Percentiles rank a stretch among this genome's conserved stretches.
phyloP scores from a whole-genome alignment of 2,113 vertebrate genomes.

The Trematocara marginatum region DNA sequence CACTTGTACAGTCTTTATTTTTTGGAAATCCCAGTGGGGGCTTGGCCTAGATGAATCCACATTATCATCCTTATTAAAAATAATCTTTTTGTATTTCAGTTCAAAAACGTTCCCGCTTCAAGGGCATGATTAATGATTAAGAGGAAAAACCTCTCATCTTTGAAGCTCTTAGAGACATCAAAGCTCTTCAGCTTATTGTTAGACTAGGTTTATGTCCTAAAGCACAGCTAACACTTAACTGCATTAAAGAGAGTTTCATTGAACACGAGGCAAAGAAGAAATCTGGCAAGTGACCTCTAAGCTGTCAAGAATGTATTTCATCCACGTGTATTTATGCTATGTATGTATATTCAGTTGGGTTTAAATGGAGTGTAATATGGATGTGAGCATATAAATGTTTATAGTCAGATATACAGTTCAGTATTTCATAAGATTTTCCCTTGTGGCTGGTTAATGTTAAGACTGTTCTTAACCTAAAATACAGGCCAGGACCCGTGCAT shows the following conservation, averaged over 20 bases:
- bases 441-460: not conserved
- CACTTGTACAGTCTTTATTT: slow-evolving; percentile 23
- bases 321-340: not conserved
- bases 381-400: slow-evolving; percentile 12
- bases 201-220: slow-evolving; percentile 22
- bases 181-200: slow-evolving; percentile 51
- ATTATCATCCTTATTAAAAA: slow-evolving; percentile 39
- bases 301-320: slow-evolving; percentile 6
- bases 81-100: slow-evolving; percentile 35
- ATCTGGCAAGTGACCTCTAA: not conserved
- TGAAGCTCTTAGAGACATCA: slow-evolving; percentile 50
- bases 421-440: not conserved
- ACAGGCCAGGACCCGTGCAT: not conserved
- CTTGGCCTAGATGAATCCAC: slow-evolving; percentile 42
- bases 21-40: slow-evolving; percentile 21
- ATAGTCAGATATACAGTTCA: not conserved
- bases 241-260: not conserved
- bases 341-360: not conserved
- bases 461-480: not conserved
- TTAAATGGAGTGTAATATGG: not conserved
- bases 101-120: slow-evolving; percentile 44
- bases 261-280: not conserved
- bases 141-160: slow-evolving; percentile 45
- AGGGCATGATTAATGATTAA: slow-evolving; percentile 68
- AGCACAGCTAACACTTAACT: slow-evolving; percentile 11